Conservation (phyloP, 2,113 vertebrate species). For the Mandrillus leucophaeus region DNA sequence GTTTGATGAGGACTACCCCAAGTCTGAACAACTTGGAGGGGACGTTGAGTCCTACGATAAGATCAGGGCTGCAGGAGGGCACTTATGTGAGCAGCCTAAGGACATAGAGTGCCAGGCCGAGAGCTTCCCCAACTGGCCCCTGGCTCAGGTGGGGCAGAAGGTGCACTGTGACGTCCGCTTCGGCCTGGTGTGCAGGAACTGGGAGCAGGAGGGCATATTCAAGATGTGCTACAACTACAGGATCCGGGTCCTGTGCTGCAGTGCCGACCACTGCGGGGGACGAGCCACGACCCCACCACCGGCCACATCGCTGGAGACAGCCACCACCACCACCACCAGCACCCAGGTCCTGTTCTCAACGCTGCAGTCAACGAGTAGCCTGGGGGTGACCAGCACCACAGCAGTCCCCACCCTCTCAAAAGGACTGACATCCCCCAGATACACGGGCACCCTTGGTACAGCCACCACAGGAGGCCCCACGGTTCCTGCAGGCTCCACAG, state of each 20-base stretch:
- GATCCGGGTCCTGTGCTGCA: slow-evolving; percentile 81
- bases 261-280: slow-evolving; percentile 41
- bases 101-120: slow-evolving; percentile 82
- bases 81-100: slow-evolving; percentile 76
- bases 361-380: rapidly evolving
- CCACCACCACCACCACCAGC: background rate
- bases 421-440: rapidly evolving
- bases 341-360: background rate
- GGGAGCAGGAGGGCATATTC: slow-evolving; percentile 75
- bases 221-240: slow-evolving; percentile 82
- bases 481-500: rapidly evolving
- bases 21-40: slow-evolving; percentile 66
- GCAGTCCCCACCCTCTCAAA: rapidly evolving
- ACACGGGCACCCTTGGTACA: rapidly evolving
- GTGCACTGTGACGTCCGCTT: slow-evolving; percentile 73
- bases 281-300: rapidly evolving
- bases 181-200: slow-evolving; percentile 81
- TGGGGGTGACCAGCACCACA: background rate
- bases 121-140: slow-evolving; percentile 59
- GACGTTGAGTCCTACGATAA: slow-evolving; percentile 80
- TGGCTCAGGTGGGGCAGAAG: slow-evolving; percentile 71
- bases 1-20: slow-evolving; percentile 82
- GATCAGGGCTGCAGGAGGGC: slow-evolving; percentile 59
- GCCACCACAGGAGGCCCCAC: rapidly evolving
- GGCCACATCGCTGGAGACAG: rapidly evolving